Evolutionary conservation across 92 coral and sea anemone species (phyloP), one percentile per base, ranked within the genome.

Genomic region (Porites lobata): DNA sequence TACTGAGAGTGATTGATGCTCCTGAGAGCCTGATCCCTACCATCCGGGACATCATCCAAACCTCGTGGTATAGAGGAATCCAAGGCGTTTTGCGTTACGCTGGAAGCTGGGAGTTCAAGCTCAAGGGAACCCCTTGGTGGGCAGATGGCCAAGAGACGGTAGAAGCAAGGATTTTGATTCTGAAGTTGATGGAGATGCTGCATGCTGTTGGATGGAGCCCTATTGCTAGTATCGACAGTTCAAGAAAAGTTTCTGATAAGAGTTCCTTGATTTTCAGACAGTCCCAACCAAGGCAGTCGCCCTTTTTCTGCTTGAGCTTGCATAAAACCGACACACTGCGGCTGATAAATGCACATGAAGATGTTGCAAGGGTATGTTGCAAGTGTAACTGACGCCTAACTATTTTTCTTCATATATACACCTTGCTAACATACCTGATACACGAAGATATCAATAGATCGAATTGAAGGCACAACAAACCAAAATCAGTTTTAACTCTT

Each of bases 91-190:
- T 71, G 22, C 64, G 82, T 1, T 76, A 80, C 67, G 73, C 51
- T 82, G 93, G 91, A 59, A 89, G 93, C 82, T 79, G 87, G 88
- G 93, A 92, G 89, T 92, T 89, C 71, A 86, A 90, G 77, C 77
- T 92, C 15, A 80, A 84, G 10, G 93, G 95, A 10, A 85, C 88
- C 61, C 95, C 95, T 6, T 92, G 95, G 95, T 88, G 90, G 89
- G 65, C 91, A 20, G 50, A 8, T 67, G 92, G 79, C 12, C 83
- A 63, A 26, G 95, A 92, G 53, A 72, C 93, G n/a, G 88, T 90
- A 2, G 83, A 85, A 93, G 85, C 93, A 20, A 62, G 95, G 53
- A 86, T 53, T 70, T 64, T 92, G 76, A 66, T 92, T 6, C 65
- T 88, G 50, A 89, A 92, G 79, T 68, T 92, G 64, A 77, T 92